A percentile compares a stretch with the other conserved stretches of the same genome.
Evolutionary conservation across 2,888 invertebrate species (phyloP).

Genomic region (Platynereis dumerilii): DNA sequence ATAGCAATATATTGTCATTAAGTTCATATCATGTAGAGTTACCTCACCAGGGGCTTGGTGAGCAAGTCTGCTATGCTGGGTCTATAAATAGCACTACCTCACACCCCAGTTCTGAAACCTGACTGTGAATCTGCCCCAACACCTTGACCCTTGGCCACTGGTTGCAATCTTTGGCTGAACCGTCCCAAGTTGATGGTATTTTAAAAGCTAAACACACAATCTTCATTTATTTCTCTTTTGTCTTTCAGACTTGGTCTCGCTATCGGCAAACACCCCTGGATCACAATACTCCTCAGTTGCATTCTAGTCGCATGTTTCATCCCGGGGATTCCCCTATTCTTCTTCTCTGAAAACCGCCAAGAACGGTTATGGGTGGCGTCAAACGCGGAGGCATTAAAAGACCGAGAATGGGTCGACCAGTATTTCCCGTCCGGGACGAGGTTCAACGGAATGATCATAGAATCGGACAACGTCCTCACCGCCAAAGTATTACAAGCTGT

Average conservation of each 20-base stretch:
- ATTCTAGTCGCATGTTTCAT: not conserved
- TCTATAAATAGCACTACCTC: too few relatives aligned
- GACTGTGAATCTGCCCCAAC: too few relatives aligned
- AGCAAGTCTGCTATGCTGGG: too few relatives aligned
- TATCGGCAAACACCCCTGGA: conserved; percentile 3
- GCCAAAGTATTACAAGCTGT: not conserved
- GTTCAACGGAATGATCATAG: not conserved
- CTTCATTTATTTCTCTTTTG: too few relatives aligned
- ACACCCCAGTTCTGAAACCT: too few relatives aligned
- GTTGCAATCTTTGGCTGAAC: too few relatives aligned
- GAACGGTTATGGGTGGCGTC: not conserved
- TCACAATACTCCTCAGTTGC: not conserved
- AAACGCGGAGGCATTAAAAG: not conserved
- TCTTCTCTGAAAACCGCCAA: conserved; percentile 1
- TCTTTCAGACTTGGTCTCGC: not conserved
- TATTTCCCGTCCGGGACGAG: not conserved
- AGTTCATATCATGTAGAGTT: too few relatives aligned
- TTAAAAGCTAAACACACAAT: too few relatives aligned
- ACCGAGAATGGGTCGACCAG: conserved; percentile 1
- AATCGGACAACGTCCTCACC: not conserved
- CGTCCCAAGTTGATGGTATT: too few relatives aligned
- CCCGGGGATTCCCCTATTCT: conserved; percentile 7
- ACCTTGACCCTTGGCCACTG: too few relatives aligned
- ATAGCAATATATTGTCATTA: too few relatives aligned
- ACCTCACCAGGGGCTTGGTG: too few relatives aligned